Conservation (phyloP, 2,113 vertebrate genomes). For the Morone saxatilis region DNA sequence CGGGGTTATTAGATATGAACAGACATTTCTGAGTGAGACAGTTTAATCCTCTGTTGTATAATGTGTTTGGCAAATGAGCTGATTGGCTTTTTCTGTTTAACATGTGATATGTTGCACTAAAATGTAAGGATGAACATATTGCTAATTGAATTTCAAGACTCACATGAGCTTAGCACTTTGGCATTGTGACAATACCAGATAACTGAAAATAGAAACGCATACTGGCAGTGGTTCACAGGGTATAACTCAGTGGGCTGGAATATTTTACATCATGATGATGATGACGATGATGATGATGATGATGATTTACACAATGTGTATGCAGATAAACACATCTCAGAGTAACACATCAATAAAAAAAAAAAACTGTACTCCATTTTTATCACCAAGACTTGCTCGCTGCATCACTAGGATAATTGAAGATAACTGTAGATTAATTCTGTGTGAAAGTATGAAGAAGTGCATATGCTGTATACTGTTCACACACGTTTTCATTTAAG, state of each 20-base stretch:
- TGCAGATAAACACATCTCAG: not conserved
- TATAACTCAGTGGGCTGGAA: not conserved
- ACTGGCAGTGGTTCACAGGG: not conserved
- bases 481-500: not conserved
- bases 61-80: not conserved
- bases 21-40: not conserved
- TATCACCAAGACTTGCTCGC: too few relatives aligned
- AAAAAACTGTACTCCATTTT: not conserved
- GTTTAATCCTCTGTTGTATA: not conserved
- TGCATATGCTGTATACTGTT: slow-evolving; percentile 14
- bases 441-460: not conserved
- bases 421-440: not conserved
- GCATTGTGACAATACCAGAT: not conserved
- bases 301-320: not conserved
- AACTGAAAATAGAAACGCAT: not conserved
- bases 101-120: not conserved
- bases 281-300: not conserved
- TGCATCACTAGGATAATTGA: not conserved
- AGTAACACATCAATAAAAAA: not conserved
- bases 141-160: not conserved
- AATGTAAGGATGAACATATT: not conserved
- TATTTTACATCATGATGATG: not conserved
- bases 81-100: not conserved
- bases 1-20: slow-evolving; percentile 1
- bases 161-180: not conserved